Evolutionary conservation across 2,113 vertebrate genomes (phyloP).

Genomic region (Suricata suricatta): DNA sequence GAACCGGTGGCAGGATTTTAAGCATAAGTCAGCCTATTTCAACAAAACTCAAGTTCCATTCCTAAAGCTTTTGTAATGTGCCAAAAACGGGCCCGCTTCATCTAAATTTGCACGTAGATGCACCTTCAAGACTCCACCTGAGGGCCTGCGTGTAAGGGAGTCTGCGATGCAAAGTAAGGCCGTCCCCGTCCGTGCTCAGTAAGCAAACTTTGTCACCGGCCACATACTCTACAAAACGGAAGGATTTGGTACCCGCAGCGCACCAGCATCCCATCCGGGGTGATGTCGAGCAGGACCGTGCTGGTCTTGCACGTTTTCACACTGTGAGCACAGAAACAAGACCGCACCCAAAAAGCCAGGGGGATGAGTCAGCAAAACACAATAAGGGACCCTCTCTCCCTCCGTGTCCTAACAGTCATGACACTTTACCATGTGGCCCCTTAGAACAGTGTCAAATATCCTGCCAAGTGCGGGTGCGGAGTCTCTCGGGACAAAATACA

Average conservation of each 20-base stretch:
- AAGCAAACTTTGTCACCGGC: background rate
- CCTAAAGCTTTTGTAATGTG: background rate
- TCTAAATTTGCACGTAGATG: background rate
- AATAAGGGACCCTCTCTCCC: background rate
- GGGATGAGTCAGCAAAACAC: background rate
- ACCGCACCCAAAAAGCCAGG: background rate
- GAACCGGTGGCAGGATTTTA: background rate
- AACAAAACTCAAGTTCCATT: background rate
- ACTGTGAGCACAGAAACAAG: background rate
- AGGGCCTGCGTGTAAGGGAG: background rate
- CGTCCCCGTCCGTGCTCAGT: background rate
- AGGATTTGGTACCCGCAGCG: background rate
- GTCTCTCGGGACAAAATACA: background rate
- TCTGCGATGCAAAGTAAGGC: background rate
- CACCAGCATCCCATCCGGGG: background rate
- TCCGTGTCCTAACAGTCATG: background rate
- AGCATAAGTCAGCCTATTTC: background rate
- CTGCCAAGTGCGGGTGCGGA: background rate
- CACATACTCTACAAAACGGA: background rate
- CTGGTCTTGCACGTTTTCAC: background rate
- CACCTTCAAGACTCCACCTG: background rate
- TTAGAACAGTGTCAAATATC: background rate
- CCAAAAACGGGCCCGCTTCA: background rate
- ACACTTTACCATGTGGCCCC: background rate
- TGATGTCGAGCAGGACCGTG: background rate